phyloP scores from a whole-genome alignment of 2,797 vertebrate genomes.

The Pangasius larnaudii region DNA sequence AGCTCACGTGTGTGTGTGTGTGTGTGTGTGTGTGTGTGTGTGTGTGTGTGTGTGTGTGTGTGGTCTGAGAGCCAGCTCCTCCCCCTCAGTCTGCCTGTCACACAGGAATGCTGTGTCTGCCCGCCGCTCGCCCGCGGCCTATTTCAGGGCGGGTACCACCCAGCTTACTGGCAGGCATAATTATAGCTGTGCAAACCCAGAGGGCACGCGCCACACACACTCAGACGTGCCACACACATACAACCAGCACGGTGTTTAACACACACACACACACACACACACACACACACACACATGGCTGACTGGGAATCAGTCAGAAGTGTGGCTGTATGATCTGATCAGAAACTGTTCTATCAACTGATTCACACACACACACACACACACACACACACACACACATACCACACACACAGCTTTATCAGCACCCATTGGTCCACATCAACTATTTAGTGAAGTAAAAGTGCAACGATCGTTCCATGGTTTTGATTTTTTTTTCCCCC shows the following conservation, averaged over 20 bases:
- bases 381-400: background rate
- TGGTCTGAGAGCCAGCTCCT: slow-evolving; percentile 32
- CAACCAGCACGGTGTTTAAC: background rate
- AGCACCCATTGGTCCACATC: background rate
- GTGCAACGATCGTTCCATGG: background rate
- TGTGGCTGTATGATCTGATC: background rate
- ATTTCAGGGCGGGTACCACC: slow-evolving; percentile 44
- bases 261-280: background rate
- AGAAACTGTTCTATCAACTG: slow-evolving; percentile 3
- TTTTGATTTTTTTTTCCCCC: background rate
- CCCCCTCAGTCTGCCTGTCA: slow-evolving; percentile 46
- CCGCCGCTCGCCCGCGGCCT: slow-evolving; percentile 22
- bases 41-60: slow-evolving; percentile 26
- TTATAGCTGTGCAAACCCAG: slow-evolving; percentile 43
- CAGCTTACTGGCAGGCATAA: slow-evolving; percentile 49
- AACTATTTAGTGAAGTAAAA: slow-evolving; percentile 19
- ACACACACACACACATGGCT: background rate
- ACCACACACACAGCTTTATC: slow-evolving; percentile 56
- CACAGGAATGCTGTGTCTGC: slow-evolving; percentile 40
- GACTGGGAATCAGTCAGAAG: background rate
- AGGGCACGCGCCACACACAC: slow-evolving; percentile 35
- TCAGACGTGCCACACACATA: slow-evolving; percentile 10
- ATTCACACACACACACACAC: background rate
- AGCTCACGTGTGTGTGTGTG: background rate
- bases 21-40: slow-evolving; percentile 19